Conservation (phyloP, 2,888 invertebrate genomes). For the Lasioglossum calceatum region DNA sequence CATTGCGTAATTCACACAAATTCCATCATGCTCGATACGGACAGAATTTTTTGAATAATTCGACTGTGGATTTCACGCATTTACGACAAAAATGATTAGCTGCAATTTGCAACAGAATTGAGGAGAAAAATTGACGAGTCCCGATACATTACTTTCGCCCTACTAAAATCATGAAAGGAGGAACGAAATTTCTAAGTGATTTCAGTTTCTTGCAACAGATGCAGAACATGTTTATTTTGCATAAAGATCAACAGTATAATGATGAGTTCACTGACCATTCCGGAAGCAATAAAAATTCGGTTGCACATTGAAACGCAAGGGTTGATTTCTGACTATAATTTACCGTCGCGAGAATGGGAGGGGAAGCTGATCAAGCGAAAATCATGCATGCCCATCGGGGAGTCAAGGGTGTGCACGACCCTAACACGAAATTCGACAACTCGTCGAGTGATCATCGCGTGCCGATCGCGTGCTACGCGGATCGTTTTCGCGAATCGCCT, state of each 20-base stretch:
- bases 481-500: conserved; percentile 47
- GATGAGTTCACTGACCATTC: neutral
- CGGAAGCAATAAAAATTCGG: too few relatives aligned
- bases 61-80: neutral
- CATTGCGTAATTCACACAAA: too few relatives aligned
- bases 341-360: neutral
- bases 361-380: neutral
- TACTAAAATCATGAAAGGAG: neutral
- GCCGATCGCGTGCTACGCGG: conserved; percentile 57
- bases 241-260: neutral
- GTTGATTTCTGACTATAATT: neutral
- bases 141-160: too few relatives aligned
- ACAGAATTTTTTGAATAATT: neutral
- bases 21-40: neutral
- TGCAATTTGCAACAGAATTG: too few relatives aligned
- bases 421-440: conserved; percentile 56
- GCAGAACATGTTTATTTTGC: neutral
- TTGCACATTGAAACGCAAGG: neutral
- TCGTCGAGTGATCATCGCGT: conserved; percentile 55
- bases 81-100: neutral
- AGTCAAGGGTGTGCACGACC: neutral
- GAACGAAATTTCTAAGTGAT: neutral
- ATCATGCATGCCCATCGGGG: conserved; percentile 28
- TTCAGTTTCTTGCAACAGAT: neutral
- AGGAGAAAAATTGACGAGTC: too few relatives aligned